Evolutionary conservation across 2,113 vertebrate species (phyloP), one percentile per base, ranked within the genome.

Genomic region (Hydropotes inermis): DNA sequence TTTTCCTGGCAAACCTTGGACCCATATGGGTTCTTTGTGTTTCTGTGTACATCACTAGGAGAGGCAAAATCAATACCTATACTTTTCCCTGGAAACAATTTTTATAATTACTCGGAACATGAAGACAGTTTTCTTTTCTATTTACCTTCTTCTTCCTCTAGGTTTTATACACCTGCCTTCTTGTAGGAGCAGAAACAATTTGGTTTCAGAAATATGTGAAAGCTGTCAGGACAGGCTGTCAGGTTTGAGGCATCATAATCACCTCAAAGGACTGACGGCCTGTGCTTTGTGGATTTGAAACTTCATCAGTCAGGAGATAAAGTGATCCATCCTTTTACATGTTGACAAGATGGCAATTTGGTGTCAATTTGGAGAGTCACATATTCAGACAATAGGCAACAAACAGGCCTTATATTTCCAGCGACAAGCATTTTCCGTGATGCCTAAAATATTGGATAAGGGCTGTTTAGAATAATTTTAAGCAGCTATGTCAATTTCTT

Each of bases 1-100:
- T 98, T 98, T 98, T 98, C 94, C 98, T 99, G 99, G 98, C 98
- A 99, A 98, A 98, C 96, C 96, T 97, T 98, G 97, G 94, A 94
- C 97, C 98, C 99, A 98, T 99, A 99, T 98, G 99, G 97, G 96
- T 98, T 98, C 98, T 98, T 98, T 98, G 96, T 98, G 98, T 97
- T 97, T 99, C 98, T 98, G 98, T 92, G 98, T 97, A 96, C 96
- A 98, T 98, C 97, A 98, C 52, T 55, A 98, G 45, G 57, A 97
- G 83, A 98, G 83, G 97, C 98, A 98, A 60, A 98, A 94, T 94
- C 87, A 85, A 82, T 98, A 97, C 81, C 95, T 95, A 89, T 78
- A 74, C 88, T 98, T 98, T 98, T 97, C 57, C 70, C 92, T 93
- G 52, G 81, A 98, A 98, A 97, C 78, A 83, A 97, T 98, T 98